Base-by-base conservation (phyloP, 1,140 invertebrate genomes). In the Trichonephila inaurata region DNA sequence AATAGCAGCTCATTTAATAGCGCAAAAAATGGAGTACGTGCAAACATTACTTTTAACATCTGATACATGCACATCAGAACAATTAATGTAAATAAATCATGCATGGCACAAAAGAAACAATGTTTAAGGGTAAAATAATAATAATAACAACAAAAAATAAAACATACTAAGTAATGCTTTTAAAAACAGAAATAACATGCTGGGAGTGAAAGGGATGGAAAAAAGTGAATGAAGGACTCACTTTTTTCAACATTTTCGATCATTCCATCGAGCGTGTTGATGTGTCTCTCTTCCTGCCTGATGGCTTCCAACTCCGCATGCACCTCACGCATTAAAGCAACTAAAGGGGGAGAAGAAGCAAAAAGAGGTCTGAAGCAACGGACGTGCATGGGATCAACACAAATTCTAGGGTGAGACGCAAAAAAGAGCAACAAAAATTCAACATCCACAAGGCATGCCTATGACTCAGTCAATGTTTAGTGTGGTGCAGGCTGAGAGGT, bases 311-410 rank as follows among this genome's bases (percentile, higher is more conserved):
- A 86, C 91, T 95, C 95, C 24, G 81, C 90, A 94, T 95, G 95
- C 44, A 95, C 95, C 88, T 95, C 95, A 87, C 94, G 94, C 95
- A 95, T 95, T 91, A 95, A 91, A 93, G 94, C 94, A 93, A 94
- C 94, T 94, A 93, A 90, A 93, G n/a, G 62, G 40, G 82, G 91
- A 61, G 69, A 89, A 88, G 87, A 94, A 85, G 82, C 89, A 90
- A 90, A 91, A 69, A 86, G 64, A 66, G 62, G 44, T 87, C 86
- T 93, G 62, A 93, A 93, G 92, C 92, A 92, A 92, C 83, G 69
- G 72, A 88, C 92, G 92, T 93, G 92, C 92, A 93, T 44, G 92
- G 64, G 66, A 69, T 77, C n/a, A 91, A 90, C 91, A 92, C 61
- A 92, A 87, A 92, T 87, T 82, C 51, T 58, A 58, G n/a, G 83